Conservation (phyloP, 2,113 vertebrate genomes). For the Pogona vitticeps region DNA sequence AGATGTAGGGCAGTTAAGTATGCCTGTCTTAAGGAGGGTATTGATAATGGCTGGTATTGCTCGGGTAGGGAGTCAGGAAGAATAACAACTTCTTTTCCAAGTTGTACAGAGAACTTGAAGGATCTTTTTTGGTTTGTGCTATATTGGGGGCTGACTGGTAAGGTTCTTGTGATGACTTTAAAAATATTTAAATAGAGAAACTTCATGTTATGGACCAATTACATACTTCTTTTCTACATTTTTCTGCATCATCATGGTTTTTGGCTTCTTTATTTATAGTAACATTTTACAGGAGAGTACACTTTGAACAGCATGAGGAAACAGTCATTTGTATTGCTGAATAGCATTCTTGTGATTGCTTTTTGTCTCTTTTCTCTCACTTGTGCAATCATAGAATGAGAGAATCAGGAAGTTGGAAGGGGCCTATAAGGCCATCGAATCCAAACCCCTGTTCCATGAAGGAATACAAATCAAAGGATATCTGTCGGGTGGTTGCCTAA, state of each 20-base stretch:
- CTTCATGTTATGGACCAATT: not conserved
- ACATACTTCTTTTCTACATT: not conserved
- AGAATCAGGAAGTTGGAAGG: too few species aligned
- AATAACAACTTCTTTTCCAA: not conserved
- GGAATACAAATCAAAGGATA: too few species aligned
- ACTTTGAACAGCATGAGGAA: conserved; percentile 18
- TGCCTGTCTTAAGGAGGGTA: conserved; percentile 60
- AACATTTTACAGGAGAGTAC: not conserved
- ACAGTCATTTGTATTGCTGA: not conserved
- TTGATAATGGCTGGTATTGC: conserved; percentile 58
- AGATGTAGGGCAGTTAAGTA: conserved; percentile 67
- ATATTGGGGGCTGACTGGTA: not conserved
- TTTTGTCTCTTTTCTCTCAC: not conserved
- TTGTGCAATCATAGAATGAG: too few species aligned
- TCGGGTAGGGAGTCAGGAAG: conserved; percentile 18
- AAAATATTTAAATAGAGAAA: not conserved
- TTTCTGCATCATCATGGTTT: too few species aligned
- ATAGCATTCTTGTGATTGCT: not conserved
- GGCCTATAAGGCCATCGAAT: too few species aligned
- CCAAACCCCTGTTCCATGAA: too few species aligned
- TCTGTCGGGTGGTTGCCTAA: too few species aligned
- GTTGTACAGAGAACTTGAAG: not conserved
- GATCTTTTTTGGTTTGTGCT: not conserved
- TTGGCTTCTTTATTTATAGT: not conserved
- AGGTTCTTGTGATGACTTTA: not conserved